phyloP scores from a whole-genome alignment of 2,797 vertebrate genomes.

The Sebastes glaucus region DNA sequence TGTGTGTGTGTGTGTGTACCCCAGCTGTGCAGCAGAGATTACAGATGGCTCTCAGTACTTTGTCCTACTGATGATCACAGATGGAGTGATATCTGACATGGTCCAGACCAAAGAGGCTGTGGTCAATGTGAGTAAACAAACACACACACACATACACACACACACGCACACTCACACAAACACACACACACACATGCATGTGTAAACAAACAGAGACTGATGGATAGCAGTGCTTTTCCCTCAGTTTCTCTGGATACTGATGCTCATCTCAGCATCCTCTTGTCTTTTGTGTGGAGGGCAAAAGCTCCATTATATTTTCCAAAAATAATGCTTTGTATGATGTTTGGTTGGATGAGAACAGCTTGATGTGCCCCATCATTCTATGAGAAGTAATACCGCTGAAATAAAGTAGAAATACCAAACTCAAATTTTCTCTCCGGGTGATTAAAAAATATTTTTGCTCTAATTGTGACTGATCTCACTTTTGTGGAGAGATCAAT shows the following conservation, averaged over 20 bases:
- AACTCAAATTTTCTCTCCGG: neutral
- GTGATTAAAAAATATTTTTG: neutral
- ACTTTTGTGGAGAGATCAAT: neutral
- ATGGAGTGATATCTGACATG: constrained; percentile 82
- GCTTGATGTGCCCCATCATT: neutral
- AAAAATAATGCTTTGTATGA: neutral
- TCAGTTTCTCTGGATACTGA: neutral
- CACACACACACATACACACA: neutral
- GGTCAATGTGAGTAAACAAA: constrained; percentile 74
- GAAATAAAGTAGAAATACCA: neutral
- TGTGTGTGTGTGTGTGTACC: neutral
- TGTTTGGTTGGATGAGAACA: constrained; percentile 5
- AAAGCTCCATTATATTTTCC: neutral
- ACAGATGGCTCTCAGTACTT: constrained; percentile 82
- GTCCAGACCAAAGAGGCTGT: constrained; percentile 81
- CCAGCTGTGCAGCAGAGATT: constrained; percentile 79
- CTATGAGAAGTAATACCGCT: neutral
- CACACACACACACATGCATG: neutral
- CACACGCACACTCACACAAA: neutral
- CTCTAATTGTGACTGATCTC: neutral
- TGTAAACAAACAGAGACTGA: neutral
- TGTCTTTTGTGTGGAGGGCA: neutral
- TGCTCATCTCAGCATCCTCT: neutral
- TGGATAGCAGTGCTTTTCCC: neutral
- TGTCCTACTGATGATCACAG: constrained; percentile 81